Evolutionary conservation across 1,140 invertebrate species (phyloP).

Genomic region (Colletes latitarsis): DNA sequence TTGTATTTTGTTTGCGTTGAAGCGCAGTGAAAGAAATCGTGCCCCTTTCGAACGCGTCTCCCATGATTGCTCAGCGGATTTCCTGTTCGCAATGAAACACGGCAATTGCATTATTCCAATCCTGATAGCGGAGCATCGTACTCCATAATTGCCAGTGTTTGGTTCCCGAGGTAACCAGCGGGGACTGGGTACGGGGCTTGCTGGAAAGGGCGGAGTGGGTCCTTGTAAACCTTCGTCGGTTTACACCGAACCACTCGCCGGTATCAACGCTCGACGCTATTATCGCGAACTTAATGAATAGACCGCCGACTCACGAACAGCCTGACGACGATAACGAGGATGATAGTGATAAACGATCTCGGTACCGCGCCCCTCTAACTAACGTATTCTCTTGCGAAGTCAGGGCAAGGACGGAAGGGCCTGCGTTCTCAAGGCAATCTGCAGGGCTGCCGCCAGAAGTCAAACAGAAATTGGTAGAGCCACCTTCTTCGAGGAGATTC

Average conservation of each 20-base stretch:
- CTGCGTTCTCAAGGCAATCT: constrained; percentile 83
- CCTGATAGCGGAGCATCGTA: constrained; percentile 43
- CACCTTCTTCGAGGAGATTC: constrained; percentile 83
- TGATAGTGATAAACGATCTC: constrained; percentile 64
- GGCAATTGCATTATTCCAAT: constrained; percentile 37
- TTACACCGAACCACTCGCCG: constrained; percentile 49
- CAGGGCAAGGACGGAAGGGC: constrained; percentile 82
- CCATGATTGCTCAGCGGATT: not conserved
- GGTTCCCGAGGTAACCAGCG: not conserved
- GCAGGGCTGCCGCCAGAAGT: constrained; percentile 79
- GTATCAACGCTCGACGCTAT: constrained; percentile 59
- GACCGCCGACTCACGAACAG: constrained; percentile 49
- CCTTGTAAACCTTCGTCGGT: constrained; percentile 56
- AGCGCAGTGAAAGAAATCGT: too few relatives aligned
- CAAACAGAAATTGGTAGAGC: constrained; percentile 73
- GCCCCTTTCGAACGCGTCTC: not conserved
- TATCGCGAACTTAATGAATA: constrained; percentile 67
- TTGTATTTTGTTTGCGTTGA: too few relatives aligned
- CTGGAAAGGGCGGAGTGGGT: constrained; percentile 35
- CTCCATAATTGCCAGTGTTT: constrained; percentile 53
- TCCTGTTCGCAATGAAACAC: not conserved
- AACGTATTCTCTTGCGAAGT: constrained; percentile 67
- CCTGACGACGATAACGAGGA: constrained; percentile 60
- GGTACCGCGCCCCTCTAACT: not conserved
- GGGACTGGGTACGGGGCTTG: constrained; percentile 6